phyloP scores from a whole-genome alignment of 1,140 invertebrate species.

The Steinernema feltiae region DNA sequence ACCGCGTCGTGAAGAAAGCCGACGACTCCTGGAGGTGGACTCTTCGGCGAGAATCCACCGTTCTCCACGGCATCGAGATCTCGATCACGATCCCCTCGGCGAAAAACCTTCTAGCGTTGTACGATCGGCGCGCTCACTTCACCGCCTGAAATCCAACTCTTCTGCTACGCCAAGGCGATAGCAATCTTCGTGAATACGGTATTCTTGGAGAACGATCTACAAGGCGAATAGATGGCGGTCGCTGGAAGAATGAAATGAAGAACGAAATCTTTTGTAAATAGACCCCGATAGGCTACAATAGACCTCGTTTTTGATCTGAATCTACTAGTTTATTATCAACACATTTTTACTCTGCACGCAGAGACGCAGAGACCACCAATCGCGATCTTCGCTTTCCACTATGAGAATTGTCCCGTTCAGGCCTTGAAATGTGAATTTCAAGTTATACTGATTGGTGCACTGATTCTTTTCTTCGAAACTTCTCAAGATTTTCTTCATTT shows the following conservation, averaged over 20 bases:
- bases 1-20: constrained; percentile 34
- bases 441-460: too few species aligned
- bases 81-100: constrained; percentile 48
- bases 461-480: too few species aligned
- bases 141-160: constrained; percentile 44
- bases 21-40: constrained; percentile 22
- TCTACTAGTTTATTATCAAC: too few species aligned
- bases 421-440: too few species aligned
- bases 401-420: too few species aligned
- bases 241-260: constrained; percentile 38
- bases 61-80: constrained; percentile 43
- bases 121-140: constrained; percentile 45
- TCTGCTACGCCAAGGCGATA: constrained; percentile 45
- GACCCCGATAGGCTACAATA: too few species aligned
- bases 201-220: constrained; percentile 49
- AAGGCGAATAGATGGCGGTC: constrained; percentile 41
- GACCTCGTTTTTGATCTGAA: too few species aligned
- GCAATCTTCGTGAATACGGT: constrained; percentile 44
- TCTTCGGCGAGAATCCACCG: neutral
- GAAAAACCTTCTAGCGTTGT: constrained; percentile 46
- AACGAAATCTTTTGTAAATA: too few species aligned
- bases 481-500: too few species aligned
- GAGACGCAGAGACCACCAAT: too few species aligned
- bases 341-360: too few species aligned
- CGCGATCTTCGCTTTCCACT: too few species aligned